Conservation (phyloP, 2,797 vertebrate genomes). For the Crypturellus tataupa region DNA sequence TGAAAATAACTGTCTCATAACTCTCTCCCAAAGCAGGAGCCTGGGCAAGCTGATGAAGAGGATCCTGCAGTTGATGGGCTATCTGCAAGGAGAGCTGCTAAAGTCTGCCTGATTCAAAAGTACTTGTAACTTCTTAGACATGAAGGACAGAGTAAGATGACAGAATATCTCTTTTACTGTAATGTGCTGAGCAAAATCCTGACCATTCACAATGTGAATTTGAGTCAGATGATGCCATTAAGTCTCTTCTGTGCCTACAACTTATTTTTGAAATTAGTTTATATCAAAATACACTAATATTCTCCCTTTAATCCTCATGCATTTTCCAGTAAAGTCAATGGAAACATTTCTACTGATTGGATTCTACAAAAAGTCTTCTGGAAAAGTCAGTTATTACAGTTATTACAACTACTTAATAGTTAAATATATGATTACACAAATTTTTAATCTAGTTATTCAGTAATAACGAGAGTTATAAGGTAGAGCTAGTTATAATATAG, state of each 20-base stretch:
- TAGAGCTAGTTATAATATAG: background rate
- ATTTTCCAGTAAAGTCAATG: background rate
- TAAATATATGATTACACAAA: constrained; percentile 9
- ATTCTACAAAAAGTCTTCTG: background rate
- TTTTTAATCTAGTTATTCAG: background rate
- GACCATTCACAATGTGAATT: background rate
- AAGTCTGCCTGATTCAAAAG: background rate
- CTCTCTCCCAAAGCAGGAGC: background rate
- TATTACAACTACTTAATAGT: constrained; percentile 10
- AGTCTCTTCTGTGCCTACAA: background rate
- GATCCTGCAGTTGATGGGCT: background rate
- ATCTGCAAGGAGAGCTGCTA: background rate
- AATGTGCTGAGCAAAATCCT: background rate
- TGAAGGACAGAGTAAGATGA: background rate
- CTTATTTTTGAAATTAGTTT: background rate
- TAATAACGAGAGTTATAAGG: background rate
- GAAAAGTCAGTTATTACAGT: background rate
- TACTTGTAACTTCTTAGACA: background rate
- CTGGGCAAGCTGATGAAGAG: background rate
- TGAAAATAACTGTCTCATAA: background rate
- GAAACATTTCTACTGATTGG: background rate
- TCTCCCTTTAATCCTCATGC: background rate
- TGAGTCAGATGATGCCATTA: background rate
- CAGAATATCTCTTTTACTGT: background rate
- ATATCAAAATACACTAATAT: background rate